Evolutionary conservation across 1,140 invertebrate species (phyloP).

Genomic region (Megalonaias nervosa): DNA sequence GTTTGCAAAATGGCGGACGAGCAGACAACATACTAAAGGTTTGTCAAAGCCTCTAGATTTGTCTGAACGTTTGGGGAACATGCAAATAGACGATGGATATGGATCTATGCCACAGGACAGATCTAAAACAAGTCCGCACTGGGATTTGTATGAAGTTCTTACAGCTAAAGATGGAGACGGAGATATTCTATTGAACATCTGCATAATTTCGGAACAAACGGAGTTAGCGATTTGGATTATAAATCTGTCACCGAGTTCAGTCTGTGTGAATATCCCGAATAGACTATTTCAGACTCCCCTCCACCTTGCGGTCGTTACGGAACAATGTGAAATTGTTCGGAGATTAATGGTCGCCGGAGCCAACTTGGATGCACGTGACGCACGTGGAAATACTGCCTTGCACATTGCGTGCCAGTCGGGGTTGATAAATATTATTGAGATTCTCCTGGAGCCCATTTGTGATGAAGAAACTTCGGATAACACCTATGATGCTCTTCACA

Average conservation of each 20-base stretch:
- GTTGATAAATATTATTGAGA: conserved; percentile 77
- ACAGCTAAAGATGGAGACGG: conserved; percentile 12
- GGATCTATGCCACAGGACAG: too few species aligned
- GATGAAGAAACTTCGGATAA: conserved; percentile 42
- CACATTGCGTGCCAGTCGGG: conserved; percentile 74
- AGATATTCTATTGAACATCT: conserved; percentile 44
- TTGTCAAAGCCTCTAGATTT: too few species aligned
- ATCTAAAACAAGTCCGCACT: too few species aligned
- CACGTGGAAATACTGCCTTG: conserved; percentile 54
- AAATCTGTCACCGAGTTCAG: conserved; percentile 19
- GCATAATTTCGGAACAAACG: conserved; percentile 40
- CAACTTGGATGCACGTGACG: conserved; percentile 51
- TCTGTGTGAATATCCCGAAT: conserved; percentile 42
- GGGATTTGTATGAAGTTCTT: too few species aligned
- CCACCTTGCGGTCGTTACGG: conserved; percentile 81
- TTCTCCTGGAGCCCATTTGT: conserved; percentile 77
- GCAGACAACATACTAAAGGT: too few species aligned
- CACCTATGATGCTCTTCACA: conserved; percentile 60
- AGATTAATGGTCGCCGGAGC: conserved; percentile 81
- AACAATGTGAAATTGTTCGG: conserved; percentile 77
- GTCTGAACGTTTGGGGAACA: too few species aligned
- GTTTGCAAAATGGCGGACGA: too few species aligned
- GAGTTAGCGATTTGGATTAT: conserved; percentile 41
- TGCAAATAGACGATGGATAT: too few species aligned
- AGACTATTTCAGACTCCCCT: conserved; percentile 75